Evolutionary conservation across 2,113 vertebrate species (phyloP), one percentile per base, ranked within the genome.

Genomic region (Megaleporinus macrocephalus): DNA sequence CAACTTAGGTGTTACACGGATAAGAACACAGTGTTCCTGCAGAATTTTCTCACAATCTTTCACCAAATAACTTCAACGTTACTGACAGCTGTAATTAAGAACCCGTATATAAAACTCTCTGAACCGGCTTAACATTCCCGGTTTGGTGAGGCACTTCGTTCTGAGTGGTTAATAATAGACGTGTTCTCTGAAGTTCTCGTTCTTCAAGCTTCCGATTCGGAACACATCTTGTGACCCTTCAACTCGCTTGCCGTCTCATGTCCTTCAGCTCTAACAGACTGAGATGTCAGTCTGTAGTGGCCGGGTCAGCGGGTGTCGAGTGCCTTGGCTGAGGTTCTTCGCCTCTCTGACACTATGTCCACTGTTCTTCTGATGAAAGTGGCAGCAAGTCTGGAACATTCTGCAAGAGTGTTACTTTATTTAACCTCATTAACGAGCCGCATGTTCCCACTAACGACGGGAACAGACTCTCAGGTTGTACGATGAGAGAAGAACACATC

Each of bases 251-350:
- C 22, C 55, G 47, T 69, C 70, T 66, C 57, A 24, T 73, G 3
- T 44, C 16, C 59, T 53, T 51, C 29, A 18, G 33, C 53, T 79
- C 55, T 72, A 79, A 53, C 30, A 22, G 29, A 36, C 72, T 66
- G 20, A 22, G 18, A 22, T 36, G 20, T 22, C 3, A n/a, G 29
- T n/a, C 62, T 76, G n/a, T 68, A 81, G 7, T 36, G 41, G 53
- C 51, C 63, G 72, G 65, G 53, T 76, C 65, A 44, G 15, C 24
- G 62, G 63, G 27, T 69, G 47, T 59, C 49, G 20, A 57, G 30
- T 41, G 30, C 30, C 44, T 47, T 68, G 41, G 65, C 70, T 51
- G 14, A 10, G 13, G 15, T 29, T 76, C 27, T 47, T 13, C 53
- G 66, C 24, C 20, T 76, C n/a, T 68, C n/a, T 75, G n/a, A 57